Evolutionary conservation across 2,888 invertebrate species (phyloP).

Genomic region (Torymus tubicola): DNA sequence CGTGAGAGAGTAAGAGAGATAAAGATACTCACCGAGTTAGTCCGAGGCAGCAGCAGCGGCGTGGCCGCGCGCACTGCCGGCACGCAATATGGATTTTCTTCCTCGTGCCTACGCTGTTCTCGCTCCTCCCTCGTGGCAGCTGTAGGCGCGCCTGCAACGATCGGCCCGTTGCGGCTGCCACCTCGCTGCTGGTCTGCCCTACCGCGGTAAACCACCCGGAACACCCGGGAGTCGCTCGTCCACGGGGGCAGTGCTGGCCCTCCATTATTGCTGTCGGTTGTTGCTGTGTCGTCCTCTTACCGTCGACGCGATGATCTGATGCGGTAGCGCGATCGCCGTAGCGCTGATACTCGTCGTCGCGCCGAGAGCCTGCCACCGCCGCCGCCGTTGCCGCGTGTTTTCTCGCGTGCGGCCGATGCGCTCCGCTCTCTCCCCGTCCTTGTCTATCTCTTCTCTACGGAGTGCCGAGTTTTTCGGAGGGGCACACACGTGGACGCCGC

Average conservation of each 20-base stretch:
- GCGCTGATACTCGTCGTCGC: no score
- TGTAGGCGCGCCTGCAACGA: not conserved
- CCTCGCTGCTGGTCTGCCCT: no score
- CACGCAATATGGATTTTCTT: conserved; percentile 37
- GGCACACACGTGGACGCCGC: no score
- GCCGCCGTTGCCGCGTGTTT: not conserved
- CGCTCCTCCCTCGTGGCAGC: conserved; percentile 1
- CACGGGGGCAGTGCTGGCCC: no score
- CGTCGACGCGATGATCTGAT: not conserved
- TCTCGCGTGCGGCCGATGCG: not conserved
- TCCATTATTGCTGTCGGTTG: no score
- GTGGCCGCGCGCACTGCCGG: conserved; percentile 17
- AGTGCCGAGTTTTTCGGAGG: no score
- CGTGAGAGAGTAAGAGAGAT: not conserved
- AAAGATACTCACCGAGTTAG: conserved; percentile 13
- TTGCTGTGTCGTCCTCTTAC: not conserved
- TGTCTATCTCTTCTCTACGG: not conserved
- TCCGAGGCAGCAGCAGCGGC: not conserved
- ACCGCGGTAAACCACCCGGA: no score
- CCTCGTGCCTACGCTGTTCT: not conserved
- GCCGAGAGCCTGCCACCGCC: not conserved
- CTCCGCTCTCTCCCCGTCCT: not conserved
- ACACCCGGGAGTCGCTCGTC: no score
- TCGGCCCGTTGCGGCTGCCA: no score
- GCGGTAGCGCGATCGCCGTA: not conserved